These are phyloP conservation scores for Baryphthengus martii DNA, from an alignment of 2,113 vertebrate species.

Conservation along the genomic window DNA sequence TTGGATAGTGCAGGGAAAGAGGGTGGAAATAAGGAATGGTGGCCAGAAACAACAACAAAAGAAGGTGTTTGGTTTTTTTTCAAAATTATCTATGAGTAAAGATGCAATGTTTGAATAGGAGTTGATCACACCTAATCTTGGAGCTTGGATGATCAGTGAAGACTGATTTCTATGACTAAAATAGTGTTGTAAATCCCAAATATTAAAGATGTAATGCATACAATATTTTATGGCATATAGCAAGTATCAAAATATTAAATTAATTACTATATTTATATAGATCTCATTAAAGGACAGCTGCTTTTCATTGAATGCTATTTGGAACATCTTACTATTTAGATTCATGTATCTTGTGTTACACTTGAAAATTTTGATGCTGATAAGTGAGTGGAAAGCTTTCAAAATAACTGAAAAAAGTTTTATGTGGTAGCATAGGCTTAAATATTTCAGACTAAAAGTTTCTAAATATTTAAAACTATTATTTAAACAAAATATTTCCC, in stretches of 20 bases:
- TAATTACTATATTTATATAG: not conserved
- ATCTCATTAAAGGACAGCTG: constrained; percentile 18
- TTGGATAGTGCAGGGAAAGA: not conserved
- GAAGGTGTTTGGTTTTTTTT: no score
- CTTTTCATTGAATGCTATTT: not conserved
- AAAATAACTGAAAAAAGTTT: not conserved
- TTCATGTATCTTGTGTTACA: not conserved
- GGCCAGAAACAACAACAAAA: not conserved
- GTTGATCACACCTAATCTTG: not conserved
- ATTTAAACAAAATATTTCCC: not conserved
- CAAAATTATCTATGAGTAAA: not conserved
- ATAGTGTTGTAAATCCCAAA: not conserved
- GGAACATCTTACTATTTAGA: not conserved
- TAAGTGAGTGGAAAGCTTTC: not conserved
- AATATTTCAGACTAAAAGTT: not conserved
- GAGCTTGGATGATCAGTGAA: not conserved
- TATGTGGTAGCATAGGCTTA: not conserved
- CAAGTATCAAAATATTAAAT: constrained; percentile 5
- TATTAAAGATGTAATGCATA: not conserved
- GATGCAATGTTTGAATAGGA: not conserved
- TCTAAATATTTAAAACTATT: not conserved
- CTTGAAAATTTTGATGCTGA: not conserved
- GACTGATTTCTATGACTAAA: not conserved
- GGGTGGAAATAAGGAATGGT: not conserved
- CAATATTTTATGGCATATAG: not conserved